These are phyloP conservation scores for Promerops cafer DNA, from an alignment of 2,113 vertebrate species.

Conservation along the genomic window DNA sequence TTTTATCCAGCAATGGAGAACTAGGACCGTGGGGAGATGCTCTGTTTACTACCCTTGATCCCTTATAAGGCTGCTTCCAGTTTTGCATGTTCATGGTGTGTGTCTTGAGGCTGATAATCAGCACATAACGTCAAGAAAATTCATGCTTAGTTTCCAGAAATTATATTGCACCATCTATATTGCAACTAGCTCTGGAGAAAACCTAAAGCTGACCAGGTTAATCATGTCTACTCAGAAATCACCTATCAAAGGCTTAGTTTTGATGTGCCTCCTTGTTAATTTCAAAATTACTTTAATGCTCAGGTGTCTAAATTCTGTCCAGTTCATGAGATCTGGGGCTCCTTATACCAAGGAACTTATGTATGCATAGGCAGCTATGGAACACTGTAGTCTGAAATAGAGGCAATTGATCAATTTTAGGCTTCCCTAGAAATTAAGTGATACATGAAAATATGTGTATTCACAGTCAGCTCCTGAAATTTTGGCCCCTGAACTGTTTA, in stretches of 20 bases:
- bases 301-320: neutral
- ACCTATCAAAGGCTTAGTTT: neutral
- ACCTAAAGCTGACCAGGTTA: neutral
- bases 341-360: neutral
- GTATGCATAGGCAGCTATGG: neutral
- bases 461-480: neutral
- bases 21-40: accelerated
- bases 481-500: neutral
- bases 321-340: neutral
- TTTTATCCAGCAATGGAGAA: neutral
- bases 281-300: neutral
- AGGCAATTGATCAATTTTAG: neutral
- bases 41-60: neutral
- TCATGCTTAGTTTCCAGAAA: neutral
- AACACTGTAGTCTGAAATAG: neutral
- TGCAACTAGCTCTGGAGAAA: neutral
- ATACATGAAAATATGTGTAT: neutral
- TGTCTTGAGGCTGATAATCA: neutral
- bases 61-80: neutral
- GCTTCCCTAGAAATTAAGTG: neutral
- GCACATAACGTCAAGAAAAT: neutral
- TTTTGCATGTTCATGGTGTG: neutral
- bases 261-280: neutral
- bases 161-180: neutral
- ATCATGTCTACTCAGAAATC: neutral